A percentile compares a stretch with the other conserved stretches of the same genome.
These are phyloP conservation scores for Chymomyza amoena DNA, from an alignment of 2,888 invertebrate species.

Conservation along the genomic window DNA sequence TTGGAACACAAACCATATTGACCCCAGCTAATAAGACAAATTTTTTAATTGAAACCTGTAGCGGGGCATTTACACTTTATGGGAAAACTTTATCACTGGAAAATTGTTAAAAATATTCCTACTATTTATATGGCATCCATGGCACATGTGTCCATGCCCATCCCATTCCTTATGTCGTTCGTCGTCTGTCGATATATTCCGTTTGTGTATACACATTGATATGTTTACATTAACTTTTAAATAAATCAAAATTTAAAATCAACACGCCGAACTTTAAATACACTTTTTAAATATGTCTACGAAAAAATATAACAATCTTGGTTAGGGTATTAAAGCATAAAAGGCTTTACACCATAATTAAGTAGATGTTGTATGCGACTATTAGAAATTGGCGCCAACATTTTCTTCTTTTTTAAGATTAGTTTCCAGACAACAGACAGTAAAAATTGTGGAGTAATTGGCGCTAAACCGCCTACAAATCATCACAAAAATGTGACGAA, in stretches of 20 bases:
- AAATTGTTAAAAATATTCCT: background rate
- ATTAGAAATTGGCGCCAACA: constrained; percentile 57
- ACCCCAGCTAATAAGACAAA: too few relatives aligned
- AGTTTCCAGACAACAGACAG: constrained; percentile 51
- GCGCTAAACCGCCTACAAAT: constrained; percentile 76
- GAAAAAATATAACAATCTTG: background rate
- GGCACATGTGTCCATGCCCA: constrained; percentile 3
- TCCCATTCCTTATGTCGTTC: constrained; percentile 26
- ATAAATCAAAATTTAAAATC: constrained; percentile 17
- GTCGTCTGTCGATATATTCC: constrained; percentile 39
- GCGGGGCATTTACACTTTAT: constrained; percentile 17
- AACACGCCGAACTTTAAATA: background rate
- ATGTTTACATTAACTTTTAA: constrained; percentile 43
- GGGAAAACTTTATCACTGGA: constrained; percentile 8
- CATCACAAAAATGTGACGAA: constrained; percentile 75
- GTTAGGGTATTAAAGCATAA: background rate
- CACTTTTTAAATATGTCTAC: background rate
- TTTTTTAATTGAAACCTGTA: background rate
- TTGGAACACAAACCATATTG: too few relatives aligned
- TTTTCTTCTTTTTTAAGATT: constrained; percentile 59
- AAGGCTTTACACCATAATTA: background rate
- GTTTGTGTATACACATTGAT: constrained; percentile 47
- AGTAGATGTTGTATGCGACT: constrained; percentile 5
- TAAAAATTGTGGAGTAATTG: constrained; percentile 65
- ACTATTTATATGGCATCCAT: background rate